Conservation (phyloP, 2,888 invertebrate genomes). For the Vanessa cardui region DNA sequence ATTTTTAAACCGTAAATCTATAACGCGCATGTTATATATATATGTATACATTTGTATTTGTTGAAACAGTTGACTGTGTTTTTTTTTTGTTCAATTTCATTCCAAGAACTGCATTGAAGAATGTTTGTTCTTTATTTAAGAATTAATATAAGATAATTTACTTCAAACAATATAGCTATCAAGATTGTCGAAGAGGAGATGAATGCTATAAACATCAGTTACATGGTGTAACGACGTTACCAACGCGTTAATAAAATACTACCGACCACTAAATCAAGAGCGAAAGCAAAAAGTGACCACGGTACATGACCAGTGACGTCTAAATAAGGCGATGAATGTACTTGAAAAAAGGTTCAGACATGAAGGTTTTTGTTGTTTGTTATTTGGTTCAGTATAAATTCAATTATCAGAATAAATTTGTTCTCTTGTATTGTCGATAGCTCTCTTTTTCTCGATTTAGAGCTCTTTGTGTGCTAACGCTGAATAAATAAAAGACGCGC, state of each 20-base stretch:
- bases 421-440: background rate
- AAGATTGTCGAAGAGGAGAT: slow-evolving; percentile 23
- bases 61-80: too few relatives aligned
- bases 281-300: slow-evolving; percentile 43
- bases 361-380: slow-evolving; percentile 5
- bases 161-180: slow-evolving; percentile 32
- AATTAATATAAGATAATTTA: slow-evolving; percentile 17
- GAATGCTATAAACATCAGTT: slow-evolving; percentile 38
- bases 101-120: background rate
- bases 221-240: slow-evolving; percentile 40
- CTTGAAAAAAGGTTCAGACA: slow-evolving; percentile 26
- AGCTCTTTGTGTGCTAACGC: slow-evolving; percentile 1
- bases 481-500: background rate
- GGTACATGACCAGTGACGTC: slow-evolving; percentile 41
- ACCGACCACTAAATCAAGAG: slow-evolving; percentile 47
- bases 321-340: slow-evolving; percentile 43
- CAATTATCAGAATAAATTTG: slow-evolving; percentile 19
- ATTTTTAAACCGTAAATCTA: too few relatives aligned
- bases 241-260: slow-evolving; percentile 44
- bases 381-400: slow-evolving; percentile 29
- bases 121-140: background rate
- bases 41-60: too few relatives aligned
- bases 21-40: too few relatives aligned
- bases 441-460: background rate
- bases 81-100: too few relatives aligned